These are phyloP conservation scores for Cossypha niveicapilla DNA, from an alignment of 2,797 vertebrate species.

Conservation along the genomic window DNA sequence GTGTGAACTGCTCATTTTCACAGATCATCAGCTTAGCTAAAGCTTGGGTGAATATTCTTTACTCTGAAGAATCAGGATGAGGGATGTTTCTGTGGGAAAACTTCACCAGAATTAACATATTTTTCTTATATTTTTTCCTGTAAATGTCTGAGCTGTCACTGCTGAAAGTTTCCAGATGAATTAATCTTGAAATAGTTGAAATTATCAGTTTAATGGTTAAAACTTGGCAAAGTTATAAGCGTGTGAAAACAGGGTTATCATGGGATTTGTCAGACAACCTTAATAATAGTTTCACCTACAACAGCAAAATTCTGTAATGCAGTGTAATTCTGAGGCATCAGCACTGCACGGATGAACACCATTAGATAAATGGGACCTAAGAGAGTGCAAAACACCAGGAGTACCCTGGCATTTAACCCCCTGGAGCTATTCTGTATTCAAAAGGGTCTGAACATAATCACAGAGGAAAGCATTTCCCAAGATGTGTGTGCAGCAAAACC, in stretches of 20 bases:
- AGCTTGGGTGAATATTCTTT: constrained; percentile 42
- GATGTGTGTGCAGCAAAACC: background rate
- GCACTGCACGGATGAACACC: background rate
- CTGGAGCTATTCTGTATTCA: background rate
- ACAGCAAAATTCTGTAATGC: constrained; percentile 9
- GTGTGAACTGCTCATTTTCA: constrained; percentile 68
- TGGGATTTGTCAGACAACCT: constrained; percentile 10
- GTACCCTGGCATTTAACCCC: background rate
- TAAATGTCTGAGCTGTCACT: background rate
- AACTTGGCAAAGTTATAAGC: background rate
- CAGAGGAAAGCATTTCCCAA: background rate
- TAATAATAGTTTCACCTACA: constrained; percentile 45
- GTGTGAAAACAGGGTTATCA: background rate
- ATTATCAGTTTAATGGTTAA: background rate
- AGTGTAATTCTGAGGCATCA: constrained; percentile 38
- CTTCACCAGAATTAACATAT: background rate
- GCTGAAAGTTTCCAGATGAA: constrained; percentile 2
- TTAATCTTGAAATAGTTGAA: constrained; percentile 5
- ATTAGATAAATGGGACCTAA: constrained; percentile 16
- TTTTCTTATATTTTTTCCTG: background rate
- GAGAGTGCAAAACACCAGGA: background rate
- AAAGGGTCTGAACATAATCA: background rate
- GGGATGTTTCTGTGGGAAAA: background rate
- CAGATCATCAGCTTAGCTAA: constrained; percentile 61
- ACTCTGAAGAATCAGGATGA: background rate